phyloP scores from a whole-genome alignment of 92 coral and sea anemone species.

The Palythoa grandiflora region DNA sequence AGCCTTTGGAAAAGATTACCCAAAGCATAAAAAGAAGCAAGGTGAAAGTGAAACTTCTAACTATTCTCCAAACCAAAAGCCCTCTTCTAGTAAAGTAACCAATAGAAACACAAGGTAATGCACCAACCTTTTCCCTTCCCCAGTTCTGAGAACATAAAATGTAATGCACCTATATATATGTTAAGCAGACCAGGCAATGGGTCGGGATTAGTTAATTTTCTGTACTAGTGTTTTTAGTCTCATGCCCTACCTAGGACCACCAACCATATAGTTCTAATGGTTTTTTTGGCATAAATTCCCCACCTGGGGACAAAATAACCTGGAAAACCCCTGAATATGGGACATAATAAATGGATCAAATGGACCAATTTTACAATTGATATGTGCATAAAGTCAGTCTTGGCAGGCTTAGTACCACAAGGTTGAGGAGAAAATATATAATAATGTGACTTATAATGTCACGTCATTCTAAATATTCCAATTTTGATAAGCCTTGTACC shows the following conservation, averaged over 20 bases:
- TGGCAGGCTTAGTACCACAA: too few relatives aligned
- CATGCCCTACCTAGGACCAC: constrained; percentile 3
- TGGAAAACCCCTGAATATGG: background rate
- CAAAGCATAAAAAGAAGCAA: background rate
- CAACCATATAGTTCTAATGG: background rate
- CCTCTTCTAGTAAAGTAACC: constrained; percentile 5
- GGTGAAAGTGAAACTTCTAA: background rate
- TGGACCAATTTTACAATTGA: too few relatives aligned
- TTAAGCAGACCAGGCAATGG: background rate
- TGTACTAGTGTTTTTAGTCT: constrained; percentile 3
- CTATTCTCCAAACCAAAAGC: background rate
- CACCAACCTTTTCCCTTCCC: constrained; percentile 7
- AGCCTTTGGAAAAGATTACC: constrained; percentile 1
- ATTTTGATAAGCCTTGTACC: too few relatives aligned
- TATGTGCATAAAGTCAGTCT: too few relatives aligned
- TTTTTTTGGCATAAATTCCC: background rate
- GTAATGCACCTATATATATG: background rate
- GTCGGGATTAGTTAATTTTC: constrained; percentile 1
- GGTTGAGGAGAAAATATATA: too few relatives aligned
- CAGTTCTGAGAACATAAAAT: background rate
- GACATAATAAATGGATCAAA: background rate
- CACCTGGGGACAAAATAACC: background rate
- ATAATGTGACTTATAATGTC: too few relatives aligned
- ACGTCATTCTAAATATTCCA: too few relatives aligned
- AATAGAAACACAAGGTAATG: constrained; percentile 4